Evolutionary conservation across 2,113 vertebrate genomes (phyloP), one percentile per base, ranked within the genome.

Genomic region (Semicossyphus pulcher): DNA sequence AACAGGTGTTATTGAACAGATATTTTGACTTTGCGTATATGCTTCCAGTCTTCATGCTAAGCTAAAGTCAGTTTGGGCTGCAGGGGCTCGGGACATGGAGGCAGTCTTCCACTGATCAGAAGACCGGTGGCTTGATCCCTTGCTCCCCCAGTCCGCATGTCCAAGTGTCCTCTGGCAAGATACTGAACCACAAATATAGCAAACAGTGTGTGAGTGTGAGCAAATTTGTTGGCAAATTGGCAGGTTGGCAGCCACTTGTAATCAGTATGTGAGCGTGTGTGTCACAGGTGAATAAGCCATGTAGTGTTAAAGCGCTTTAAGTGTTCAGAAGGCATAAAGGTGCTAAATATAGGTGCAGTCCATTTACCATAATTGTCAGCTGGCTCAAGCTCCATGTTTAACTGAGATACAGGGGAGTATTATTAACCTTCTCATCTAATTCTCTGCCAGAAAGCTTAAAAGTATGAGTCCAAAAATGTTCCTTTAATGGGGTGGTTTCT

Each of bases 381-480:
- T 53, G 31, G 41, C 48, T 60, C 4, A 21, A 26, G 21, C 26
- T 62, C 65, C 8, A 45, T 31, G n/a, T 44, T 29, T 5, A 42
- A 20, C 29, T 11, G 3, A 32, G 45, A 18, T 7, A 3, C 36
- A 7, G 26, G 4, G 15, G 15, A 47, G 41, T 45, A 16, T 23
- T 56, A 16, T 20, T 3, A 1, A n/a, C 42, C 60, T 44, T 49
- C 45, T 67, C 32, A 25, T 78, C 28, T 10, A 42, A 32, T n/a
- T 48, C 23, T 34, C 39, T 5, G 7, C 26, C 14, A 51, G 18
- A 79, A 56, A 74, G 32, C 49, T 25, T 52, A 67, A 14, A n/a
- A 23, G 12, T 0, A 4, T 26, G 16, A 75, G 75, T 72, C 45
- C 34, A 32, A 53, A 81, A 68, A 57, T 65, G 28, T 67, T 67